Base-by-base conservation (phyloP, 2,888 invertebrate species). In the Bhutanitis thaidina region DNA sequence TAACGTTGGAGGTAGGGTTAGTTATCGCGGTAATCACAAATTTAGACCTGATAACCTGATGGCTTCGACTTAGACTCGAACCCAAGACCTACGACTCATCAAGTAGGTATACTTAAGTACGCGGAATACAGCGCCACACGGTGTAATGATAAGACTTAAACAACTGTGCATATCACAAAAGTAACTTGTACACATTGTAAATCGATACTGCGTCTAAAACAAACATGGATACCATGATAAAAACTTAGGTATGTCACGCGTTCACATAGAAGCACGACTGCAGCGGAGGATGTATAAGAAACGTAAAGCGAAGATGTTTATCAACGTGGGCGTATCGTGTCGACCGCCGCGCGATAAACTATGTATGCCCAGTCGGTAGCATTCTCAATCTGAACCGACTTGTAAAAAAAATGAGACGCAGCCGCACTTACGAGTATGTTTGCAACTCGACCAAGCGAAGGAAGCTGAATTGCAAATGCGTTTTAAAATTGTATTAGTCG, bases 321-420 rank as follows among this genome's bases (percentile, higher is more conserved):
- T 65, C 66, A 61, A 62, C 60, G 65, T 62, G 63, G 65, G 67
- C 60, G 63, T 65, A 63, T 62, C 61, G 63, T 58, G 67, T 57
- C 72, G 74, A 68, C 71, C 75, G 76, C 67, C 74, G 71, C 73
- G 72, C 73, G 79, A 79, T 80, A 80, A 78, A 79, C 78, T 69
- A 64, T 62, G 77, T 73, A 73, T 69, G 77, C 77, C 62, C 59
- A 77, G 78, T 67, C 67, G 64, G 64, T 65, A 66, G 57, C 58
- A 57, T 64, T 64, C 61, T 64, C 68, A 65, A 64, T 69, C 61
- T 64, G 67, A 65, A 64, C 69, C 63, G 41, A 15, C 66, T 66
- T 67, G 67, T 64, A 65, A 25, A 25, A 73, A 77, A 76, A 77
- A 71, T 74, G 67, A 59, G 64, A 61, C 58, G 59, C n/a, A 59